Percentiles rank a stretch among this genome's conserved stretches.
Conservation (phyloP, 2,888 invertebrate species). For the Caenorhabditis imperialis region DNA sequence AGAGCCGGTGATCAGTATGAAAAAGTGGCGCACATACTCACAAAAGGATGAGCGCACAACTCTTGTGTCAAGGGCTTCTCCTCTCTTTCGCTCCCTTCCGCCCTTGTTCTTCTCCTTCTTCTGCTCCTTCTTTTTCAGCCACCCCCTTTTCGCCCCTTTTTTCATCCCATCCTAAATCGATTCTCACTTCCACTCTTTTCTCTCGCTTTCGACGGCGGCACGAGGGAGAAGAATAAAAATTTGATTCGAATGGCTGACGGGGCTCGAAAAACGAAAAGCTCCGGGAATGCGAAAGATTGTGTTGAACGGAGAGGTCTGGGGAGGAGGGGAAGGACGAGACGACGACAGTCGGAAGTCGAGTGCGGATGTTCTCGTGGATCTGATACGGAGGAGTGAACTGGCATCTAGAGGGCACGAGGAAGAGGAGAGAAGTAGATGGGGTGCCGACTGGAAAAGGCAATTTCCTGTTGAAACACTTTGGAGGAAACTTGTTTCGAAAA, state of each 20-base stretch:
- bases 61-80: neutral
- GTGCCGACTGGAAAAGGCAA: neutral
- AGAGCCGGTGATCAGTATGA: neutral
- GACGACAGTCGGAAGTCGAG: conserved; percentile 1
- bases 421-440: neutral
- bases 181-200: conserved; percentile 40
- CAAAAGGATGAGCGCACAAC: too few species aligned
- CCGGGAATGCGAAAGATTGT: conserved; percentile 13
- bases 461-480: conserved; percentile 28
- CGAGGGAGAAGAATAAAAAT: conserved; percentile 28
- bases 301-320: conserved; percentile 5
- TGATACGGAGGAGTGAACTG: neutral
- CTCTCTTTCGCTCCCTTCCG: conserved; percentile 13
- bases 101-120: conserved; percentile 9
- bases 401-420: neutral
- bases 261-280: conserved; percentile 10
- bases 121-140: conserved; percentile 14
- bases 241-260: conserved; percentile 48
- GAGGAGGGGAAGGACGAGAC: conserved; percentile 10
- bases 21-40: conserved; percentile 2
- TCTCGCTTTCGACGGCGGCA: conserved; percentile 2
- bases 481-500: conserved; percentile 1
- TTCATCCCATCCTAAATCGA: too few species aligned
- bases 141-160: too few species aligned
- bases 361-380: neutral